Evolutionary conservation across 2,113 vertebrate species (phyloP).

Genomic region (Micronycteris hirsuta): DNA sequence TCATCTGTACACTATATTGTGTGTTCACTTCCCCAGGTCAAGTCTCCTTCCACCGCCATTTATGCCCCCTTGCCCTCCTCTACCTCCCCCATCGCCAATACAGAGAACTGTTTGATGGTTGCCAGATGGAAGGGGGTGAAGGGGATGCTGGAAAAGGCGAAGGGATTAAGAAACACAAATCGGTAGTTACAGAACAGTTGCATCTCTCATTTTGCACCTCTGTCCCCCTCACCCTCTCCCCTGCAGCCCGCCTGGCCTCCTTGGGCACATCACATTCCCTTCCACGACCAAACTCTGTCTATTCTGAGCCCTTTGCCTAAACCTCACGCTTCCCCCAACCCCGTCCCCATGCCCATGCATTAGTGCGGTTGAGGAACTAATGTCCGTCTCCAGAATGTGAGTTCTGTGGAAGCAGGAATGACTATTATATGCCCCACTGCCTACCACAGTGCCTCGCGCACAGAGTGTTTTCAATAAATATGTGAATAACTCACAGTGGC

Average conservation of each 20-base stretch:
- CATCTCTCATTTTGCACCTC: background rate
- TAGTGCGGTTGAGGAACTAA: background rate
- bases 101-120: background rate
- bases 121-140: background rate
- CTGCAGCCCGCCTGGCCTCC: background rate
- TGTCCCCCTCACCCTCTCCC: background rate
- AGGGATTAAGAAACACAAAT: background rate
- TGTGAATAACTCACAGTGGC: background rate
- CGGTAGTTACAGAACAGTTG: background rate
- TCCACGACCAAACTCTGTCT: background rate
- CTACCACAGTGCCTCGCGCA: background rate
- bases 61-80: background rate
- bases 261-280: background rate
- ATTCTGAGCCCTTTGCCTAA: background rate
- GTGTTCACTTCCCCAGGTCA: background rate
- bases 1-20: background rate
- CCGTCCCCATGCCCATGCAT: rapidly evolving
- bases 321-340: background rate
- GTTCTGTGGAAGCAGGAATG: background rate
- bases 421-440: background rate
- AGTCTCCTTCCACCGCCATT: background rate
- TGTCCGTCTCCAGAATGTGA: background rate
- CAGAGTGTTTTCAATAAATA: background rate
- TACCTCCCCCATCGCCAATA: background rate
- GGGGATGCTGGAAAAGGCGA: background rate